Conservation (phyloP, 2,113 vertebrate genomes). For the Daubentonia madagascariensis region DNA sequence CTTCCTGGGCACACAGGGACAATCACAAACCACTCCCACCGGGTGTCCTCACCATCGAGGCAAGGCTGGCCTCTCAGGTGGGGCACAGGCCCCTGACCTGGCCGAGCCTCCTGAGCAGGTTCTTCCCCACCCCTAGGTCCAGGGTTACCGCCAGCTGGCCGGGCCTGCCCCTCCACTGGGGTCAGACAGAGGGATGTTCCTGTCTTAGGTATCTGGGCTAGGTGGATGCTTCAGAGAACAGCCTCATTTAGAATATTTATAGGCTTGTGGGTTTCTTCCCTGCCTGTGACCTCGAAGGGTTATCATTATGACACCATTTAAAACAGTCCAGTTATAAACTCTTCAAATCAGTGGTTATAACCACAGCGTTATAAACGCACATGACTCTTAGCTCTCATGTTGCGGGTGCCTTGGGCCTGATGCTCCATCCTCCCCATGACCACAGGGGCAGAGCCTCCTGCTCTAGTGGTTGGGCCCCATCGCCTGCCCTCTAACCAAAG, state of each 20-base stretch:
- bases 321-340: not conserved
- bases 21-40: too few species aligned
- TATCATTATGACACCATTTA: accelerated
- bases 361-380: not conserved
- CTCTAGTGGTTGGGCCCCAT: too few species aligned
- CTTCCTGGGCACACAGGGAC: too few species aligned
- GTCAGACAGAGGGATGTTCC: too few species aligned
- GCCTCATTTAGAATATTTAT: not conserved
- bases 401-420: too few species aligned
- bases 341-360: not conserved
- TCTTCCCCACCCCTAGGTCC: not conserved
- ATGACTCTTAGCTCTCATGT: conserved; percentile 1
- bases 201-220: not conserved
- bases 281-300: not conserved
- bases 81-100: too few species aligned
- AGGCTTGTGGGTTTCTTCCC: not conserved
- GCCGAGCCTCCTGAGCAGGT: not conserved
- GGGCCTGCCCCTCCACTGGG: too few species aligned
- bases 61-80: too few species aligned
- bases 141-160: not conserved
- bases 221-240: not conserved
- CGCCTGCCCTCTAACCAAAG: not conserved
- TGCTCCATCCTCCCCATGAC: too few species aligned
- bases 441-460: too few species aligned
- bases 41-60: not conserved